Conservation (phyloP, 1,140 invertebrate genomes). For the Drosophila suzukii region DNA sequence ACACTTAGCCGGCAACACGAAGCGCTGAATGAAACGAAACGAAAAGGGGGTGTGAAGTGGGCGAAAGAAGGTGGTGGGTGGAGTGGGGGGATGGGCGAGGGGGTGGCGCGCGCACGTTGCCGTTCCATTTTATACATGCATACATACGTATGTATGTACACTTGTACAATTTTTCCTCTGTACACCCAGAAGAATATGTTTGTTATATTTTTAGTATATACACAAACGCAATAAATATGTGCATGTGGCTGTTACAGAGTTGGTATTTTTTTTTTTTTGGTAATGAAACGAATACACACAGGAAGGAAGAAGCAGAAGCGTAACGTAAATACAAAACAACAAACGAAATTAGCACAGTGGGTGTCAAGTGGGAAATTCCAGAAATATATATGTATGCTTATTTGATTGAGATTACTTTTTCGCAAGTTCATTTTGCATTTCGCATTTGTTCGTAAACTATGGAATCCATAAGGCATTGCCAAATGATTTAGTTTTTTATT, state of each 20-base stretch:
- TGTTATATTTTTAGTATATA: constrained; percentile 46
- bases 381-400: background rate
- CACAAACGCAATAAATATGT: constrained; percentile 11
- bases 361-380: constrained; percentile 2
- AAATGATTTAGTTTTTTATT: background rate
- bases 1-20: constrained; percentile 36
- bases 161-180: constrained; percentile 47
- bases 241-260: constrained; percentile 27
- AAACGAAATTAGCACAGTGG: constrained; percentile 52
- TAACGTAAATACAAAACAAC: constrained; percentile 68
- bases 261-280: constrained; percentile 27
- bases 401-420: background rate
- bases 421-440: background rate
- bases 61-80: background rate
- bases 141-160: background rate
- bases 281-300: constrained; percentile 44
- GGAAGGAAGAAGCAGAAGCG: constrained; percentile 32
- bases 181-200: constrained; percentile 52
- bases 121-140: constrained; percentile 22
- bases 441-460: too few species aligned
- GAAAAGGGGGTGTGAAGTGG: constrained; percentile 30
- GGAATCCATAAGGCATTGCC: background rate
- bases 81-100: background rate
- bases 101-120: constrained; percentile 48
- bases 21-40: constrained; percentile 50